A percentile compares a stretch with the other conserved stretches of the same genome.
Evolutionary conservation across 2,797 vertebrate species (phyloP).

Genomic region (Hemitrygon akajei): DNA sequence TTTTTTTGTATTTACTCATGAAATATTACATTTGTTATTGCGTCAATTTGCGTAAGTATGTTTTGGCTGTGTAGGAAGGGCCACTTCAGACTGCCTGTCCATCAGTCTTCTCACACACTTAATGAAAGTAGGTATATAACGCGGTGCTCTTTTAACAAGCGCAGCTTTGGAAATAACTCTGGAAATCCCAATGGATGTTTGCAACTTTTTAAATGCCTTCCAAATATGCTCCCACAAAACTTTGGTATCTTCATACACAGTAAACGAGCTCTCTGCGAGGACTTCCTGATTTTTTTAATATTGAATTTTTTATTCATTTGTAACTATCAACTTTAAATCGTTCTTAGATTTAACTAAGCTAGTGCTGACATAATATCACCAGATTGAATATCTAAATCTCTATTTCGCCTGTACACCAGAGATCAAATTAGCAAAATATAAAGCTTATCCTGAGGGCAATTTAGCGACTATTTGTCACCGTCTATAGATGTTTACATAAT

Average conservation of each 20-base stretch:
- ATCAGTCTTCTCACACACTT: not conserved
- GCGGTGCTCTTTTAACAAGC: not conserved
- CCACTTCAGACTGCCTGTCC: not conserved
- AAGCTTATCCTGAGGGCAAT: slow-evolving; percentile 1
- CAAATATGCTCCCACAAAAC: not conserved
- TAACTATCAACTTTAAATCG: not conserved
- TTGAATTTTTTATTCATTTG: not conserved
- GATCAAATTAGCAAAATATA: not conserved
- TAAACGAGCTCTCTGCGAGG: not conserved
- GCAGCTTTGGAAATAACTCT: not conserved
- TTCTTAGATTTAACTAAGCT: not conserved
- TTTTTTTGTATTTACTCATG: not conserved
- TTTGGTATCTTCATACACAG: not conserved
- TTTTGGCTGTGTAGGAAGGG: not conserved
- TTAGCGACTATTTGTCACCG: slow-evolving; percentile 43
- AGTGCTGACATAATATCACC: not conserved
- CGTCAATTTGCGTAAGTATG: not conserved
- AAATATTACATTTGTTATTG: not conserved
- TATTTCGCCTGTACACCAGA: not conserved
- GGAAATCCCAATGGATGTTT: not conserved
- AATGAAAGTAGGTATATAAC: not conserved
- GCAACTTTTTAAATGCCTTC: not conserved
- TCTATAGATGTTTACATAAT: slow-evolving; percentile 53
- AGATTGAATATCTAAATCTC: not conserved
- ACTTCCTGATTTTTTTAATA: not conserved